phyloP scores from a whole-genome alignment of 2,113 vertebrate genomes.

The Chrysemys picta region DNA sequence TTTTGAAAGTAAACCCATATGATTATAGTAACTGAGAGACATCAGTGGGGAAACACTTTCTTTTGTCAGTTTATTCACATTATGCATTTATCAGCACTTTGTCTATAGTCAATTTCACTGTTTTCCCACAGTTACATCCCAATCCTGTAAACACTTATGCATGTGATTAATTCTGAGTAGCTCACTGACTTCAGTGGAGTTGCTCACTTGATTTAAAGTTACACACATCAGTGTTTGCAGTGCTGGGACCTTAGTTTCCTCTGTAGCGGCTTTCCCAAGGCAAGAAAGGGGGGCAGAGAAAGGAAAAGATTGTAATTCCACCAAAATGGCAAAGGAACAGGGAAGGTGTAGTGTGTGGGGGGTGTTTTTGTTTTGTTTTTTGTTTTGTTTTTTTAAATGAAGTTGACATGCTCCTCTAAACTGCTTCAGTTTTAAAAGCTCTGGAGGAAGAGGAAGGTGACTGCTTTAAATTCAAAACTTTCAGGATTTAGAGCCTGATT shows the following conservation, averaged over 20 bases:
- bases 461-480: slow-evolving; percentile 16
- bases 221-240: slow-evolving; percentile 68
- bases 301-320: neutral
- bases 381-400: neutral
- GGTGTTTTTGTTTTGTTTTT: neutral
- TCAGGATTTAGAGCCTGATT: slow-evolving; percentile 40
- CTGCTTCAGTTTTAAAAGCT: slow-evolving; percentile 55
- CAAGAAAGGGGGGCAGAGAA: slow-evolving; percentile 25
- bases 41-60: neutral
- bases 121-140: slow-evolving; percentile 31
- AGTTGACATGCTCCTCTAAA: slow-evolving; percentile 16
- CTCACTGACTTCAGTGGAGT: slow-evolving; percentile 66
- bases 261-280: slow-evolving; percentile 7
- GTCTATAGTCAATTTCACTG: neutral
- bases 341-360: neutral
- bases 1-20: neutral
- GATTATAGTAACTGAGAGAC: neutral
- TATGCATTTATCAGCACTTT: neutral
- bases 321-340: neutral
- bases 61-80: slow-evolving; percentile 23
- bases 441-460: neutral
- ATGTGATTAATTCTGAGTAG: slow-evolving; percentile 63
- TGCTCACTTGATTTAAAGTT: slow-evolving; percentile 74
- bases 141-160: slow-evolving; percentile 57
- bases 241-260: slow-evolving; percentile 34